Conservation (phyloP, 2,888 invertebrate genomes). For the Mamestra brassicae region DNA sequence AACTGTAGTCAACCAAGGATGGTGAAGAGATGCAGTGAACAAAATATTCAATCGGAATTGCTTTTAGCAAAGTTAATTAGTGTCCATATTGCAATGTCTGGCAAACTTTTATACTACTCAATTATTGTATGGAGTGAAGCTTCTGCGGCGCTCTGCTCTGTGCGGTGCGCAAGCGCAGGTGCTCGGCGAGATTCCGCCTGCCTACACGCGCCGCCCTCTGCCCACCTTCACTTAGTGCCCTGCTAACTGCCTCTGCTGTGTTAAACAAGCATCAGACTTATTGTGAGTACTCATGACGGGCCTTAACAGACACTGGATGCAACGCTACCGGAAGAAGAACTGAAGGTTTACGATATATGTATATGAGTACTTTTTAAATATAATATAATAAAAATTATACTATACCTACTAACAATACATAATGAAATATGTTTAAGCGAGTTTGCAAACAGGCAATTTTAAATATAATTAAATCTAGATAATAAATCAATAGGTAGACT, state of each 20-base stretch:
- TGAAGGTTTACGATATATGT: neutral
- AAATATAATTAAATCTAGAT: too few relatives aligned
- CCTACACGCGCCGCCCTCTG: conserved; percentile 46
- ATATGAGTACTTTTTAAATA: too few relatives aligned
- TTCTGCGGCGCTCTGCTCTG: neutral
- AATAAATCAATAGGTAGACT: too few relatives aligned
- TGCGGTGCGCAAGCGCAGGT: conserved; percentile 36
- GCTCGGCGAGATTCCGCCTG: conserved; percentile 42
- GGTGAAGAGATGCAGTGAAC: too few relatives aligned
- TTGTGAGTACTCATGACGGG: neutral
- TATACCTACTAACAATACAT: too few relatives aligned
- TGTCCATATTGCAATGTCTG: too few relatives aligned
- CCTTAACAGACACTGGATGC: neutral
- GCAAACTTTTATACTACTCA: neutral
- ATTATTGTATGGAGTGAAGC: neutral
- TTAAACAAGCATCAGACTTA: neutral
- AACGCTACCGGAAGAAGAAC: neutral
- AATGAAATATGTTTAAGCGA: too few relatives aligned
- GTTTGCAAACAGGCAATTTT: too few relatives aligned
- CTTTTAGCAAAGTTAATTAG: neutral
- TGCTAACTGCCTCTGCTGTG: neutral
- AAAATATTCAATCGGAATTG: too few relatives aligned
- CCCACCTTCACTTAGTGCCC: conserved; percentile 8
- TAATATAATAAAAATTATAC: too few relatives aligned
- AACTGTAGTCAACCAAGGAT: too few relatives aligned